Base-by-base conservation (phyloP, 1,140 invertebrate species). In the Notospermus geniculatus region DNA sequence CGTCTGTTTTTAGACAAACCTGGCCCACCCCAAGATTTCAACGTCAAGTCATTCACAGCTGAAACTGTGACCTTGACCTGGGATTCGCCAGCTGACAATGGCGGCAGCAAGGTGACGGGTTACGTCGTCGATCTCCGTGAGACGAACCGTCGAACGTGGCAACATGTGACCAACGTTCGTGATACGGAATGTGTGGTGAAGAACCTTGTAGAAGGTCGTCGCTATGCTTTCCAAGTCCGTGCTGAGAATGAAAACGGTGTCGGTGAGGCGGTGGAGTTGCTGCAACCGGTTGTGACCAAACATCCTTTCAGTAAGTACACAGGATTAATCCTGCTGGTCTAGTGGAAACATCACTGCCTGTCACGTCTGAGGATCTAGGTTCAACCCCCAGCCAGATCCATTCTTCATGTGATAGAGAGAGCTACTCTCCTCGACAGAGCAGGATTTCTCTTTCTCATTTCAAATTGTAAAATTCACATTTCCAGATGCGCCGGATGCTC, bases 111-210 rank as follows among this genome's bases (percentile, higher is more conserved):
- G 63, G 90, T 99, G 54, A 94, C 95, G 80, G 92, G 93, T 0
- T 99, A 98, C 83, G 89, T 90, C 43, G 70, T 86, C 4, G 72
- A 71, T 23, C n/a, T 23, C 46, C 4, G 88, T 41, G 79, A 98
- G 79, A 89, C 90, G 71, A 92, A 91, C 29, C 89, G 96, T 86
- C 88, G 88, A 36, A 92, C 90, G 61, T 99, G 96, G 96, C 97
- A 61, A 93, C 96, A 73, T 94, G 96, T 79, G 86, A 91, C 61
- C 91, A 66, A 61, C 1, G 66, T 66, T 25, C 46, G 60, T 39
- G 63, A 70, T 4, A 64, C 70, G 25, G 65, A 69, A 54, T 60
- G 71, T 30, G 64, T 57, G 29, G 96, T 75, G 56, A 60, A 36
- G 89, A 91, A 56, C 86, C 87, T 62, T 82, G 86, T 60, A 86